Conservation (phyloP, 2,888 invertebrate genomes). For the Xanthorhoe spadicearia region DNA sequence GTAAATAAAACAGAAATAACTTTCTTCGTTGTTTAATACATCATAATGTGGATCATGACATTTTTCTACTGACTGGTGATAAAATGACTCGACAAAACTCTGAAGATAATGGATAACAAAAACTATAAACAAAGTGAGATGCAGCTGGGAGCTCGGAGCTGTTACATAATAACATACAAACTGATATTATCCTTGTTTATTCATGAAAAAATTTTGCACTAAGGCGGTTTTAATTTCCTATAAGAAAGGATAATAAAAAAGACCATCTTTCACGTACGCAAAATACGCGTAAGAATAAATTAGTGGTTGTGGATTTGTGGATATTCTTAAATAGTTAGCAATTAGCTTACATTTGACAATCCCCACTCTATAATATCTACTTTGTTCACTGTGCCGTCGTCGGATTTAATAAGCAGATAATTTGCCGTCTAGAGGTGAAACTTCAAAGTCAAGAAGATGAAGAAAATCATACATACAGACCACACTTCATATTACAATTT, state of each 20-base stretch:
- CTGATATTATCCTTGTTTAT: background rate
- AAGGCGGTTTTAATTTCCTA: no score
- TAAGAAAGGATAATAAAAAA: no score
- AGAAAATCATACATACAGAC: background rate
- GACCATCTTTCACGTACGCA: no score
- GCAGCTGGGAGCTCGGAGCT: background rate
- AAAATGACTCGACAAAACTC: conserved; percentile 39
- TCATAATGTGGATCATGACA: conserved; percentile 58
- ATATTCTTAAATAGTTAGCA: no score
- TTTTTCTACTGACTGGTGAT: conserved; percentile 51
- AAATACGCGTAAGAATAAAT: no score
- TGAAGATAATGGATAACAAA: background rate
- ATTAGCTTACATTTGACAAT: no score
- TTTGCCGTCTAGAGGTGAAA: background rate
- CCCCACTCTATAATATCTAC: no score
- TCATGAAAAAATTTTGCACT: no score
- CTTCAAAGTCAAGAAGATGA: background rate
- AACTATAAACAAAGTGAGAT: background rate
- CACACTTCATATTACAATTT: background rate
- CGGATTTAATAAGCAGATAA: background rate
- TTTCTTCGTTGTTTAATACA: conserved; percentile 78
- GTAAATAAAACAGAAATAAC: conserved; percentile 45
- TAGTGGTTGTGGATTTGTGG: no score
- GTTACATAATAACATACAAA: background rate
- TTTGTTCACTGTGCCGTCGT: background rate